Evolutionary conservation across 2,888 invertebrate genomes (phyloP), one percentile per base, ranked within the genome.

Genomic region (Himalopsyche japonica): DNA sequence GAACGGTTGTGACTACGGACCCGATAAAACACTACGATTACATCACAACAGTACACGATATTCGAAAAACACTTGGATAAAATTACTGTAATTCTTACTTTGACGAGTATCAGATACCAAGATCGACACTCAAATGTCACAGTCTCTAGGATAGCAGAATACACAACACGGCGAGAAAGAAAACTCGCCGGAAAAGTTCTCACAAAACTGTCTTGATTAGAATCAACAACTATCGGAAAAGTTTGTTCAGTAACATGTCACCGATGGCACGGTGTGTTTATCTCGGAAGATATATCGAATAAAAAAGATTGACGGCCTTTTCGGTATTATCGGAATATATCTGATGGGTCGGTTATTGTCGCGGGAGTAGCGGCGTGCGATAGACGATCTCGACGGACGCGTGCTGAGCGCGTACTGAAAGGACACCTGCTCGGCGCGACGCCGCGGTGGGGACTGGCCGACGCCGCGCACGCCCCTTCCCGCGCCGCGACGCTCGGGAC

Each of bases 391-490:
- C 57, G 57, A 24, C 82, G 82, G 81, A 82, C 48, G 82, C 82
- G 84, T 57, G 76, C 57, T 80, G 76, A 24, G 47, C 48, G 80
- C 12, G 37, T 43, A 76, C 77, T 34, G 64, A 27, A 37, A 82
- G n/a, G 49, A 80, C 77, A 82, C 84, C 83, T 84, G 82, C 85
- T 64, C 86, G 86, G 83, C 83, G 85, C 86, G 87, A 76, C 86
- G 87, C 77, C 82, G 85, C 83, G 86, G 82, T 81, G 87, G 83
- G 86, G 83, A 87, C 87, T 87, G 86, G 83, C 86, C 80, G 34
- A 79, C 85, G 77, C 48, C 47, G 80, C 85, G 85, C 79, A 57
- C 32, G 48, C 70, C 49, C 49, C 82, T 32, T 48, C 83, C n/a
- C 82, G n/a, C 57, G 76, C 70, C 82, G 30, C 77, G 81, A 64